Evolutionary conservation across 1,140 invertebrate species (phyloP).

Genomic region (Cheumatopsyche charites): DNA sequence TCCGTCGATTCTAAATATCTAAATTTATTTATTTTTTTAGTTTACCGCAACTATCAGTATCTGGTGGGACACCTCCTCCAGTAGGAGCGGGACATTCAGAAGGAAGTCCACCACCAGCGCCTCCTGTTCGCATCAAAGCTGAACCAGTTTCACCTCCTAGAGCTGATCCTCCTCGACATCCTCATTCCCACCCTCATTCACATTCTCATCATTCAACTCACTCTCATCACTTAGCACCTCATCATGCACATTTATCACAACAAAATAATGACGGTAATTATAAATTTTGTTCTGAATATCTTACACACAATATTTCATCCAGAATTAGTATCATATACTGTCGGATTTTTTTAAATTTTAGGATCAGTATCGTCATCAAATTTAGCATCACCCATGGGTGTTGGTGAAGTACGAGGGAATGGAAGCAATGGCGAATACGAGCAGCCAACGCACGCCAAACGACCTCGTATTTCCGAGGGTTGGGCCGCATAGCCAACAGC

Average conservation of each 20-base stretch:
- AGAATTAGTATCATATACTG: too few species aligned
- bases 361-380: conserved; percentile 79
- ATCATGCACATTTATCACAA: conserved; percentile 53
- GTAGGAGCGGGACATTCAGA: conserved; percentile 53
- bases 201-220: conserved; percentile 54
- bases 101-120: conserved; percentile 64
- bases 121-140: conserved; percentile 90
- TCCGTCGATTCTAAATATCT: too few species aligned
- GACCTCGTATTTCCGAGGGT: conserved; percentile 79
- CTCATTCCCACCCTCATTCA: conserved; percentile 60
- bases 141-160: conserved; percentile 92
- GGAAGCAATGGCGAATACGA: conserved; percentile 76
- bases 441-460: conserved; percentile 79
- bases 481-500: conserved; percentile 80
- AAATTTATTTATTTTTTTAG: conserved; percentile 54
- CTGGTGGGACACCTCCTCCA: conserved; percentile 79
- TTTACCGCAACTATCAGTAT: conserved; percentile 79
- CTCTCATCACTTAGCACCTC: conserved; percentile 51
- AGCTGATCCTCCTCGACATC: conserved; percentile 56
- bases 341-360: conserved; percentile 54
- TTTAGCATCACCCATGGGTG: conserved; percentile 71
- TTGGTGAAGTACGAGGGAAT: conserved; percentile 63
- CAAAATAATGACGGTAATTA: conserved; percentile 57
- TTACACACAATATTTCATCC: background rate
- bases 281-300: background rate